Evolutionary conservation across 2,797 vertebrate genomes (phyloP).

Genomic region (Sebastes hubbsi): DNA sequence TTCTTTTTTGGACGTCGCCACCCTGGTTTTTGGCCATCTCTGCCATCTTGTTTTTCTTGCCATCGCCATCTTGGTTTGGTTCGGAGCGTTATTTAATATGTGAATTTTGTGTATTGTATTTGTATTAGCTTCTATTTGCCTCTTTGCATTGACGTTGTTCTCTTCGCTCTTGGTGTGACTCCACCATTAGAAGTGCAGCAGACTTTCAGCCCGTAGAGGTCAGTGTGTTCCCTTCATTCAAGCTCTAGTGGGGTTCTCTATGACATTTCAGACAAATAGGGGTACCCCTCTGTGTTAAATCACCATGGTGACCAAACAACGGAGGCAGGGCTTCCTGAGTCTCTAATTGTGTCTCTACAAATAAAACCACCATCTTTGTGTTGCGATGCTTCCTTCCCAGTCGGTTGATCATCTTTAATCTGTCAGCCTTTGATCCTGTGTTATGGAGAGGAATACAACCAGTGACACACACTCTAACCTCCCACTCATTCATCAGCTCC

Average conservation of each 20-base stretch:
- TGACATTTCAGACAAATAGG: background rate
- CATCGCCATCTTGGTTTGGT: too few species aligned
- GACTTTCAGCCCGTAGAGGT: background rate
- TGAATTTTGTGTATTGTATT: too few species aligned
- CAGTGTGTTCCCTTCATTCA: background rate
- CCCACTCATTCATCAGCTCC: conserved; percentile 3
- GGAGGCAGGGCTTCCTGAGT: background rate
- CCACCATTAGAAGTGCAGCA: background rate
- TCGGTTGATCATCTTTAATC: conserved; percentile 59
- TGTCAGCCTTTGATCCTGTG: conserved; percentile 63
- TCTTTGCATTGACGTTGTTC: too few species aligned
- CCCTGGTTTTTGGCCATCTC: too few species aligned
- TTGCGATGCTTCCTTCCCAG: background rate
- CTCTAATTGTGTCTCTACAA: conserved; percentile 31
- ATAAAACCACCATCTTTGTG: conserved; percentile 13
- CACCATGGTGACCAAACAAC: background rate
- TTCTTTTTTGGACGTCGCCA: too few species aligned
- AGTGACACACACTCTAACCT: background rate
- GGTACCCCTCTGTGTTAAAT: background rate
- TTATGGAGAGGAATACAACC: conserved; percentile 10
- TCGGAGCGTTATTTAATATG: too few species aligned
- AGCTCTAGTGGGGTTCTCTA: background rate
- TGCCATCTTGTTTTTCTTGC: too few species aligned
- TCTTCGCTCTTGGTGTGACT: too few species aligned
- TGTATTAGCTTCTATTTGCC: too few species aligned